phyloP scores from a whole-genome alignment of 1,140 invertebrate genomes.

The Proctacanthus coquilletti region DNA sequence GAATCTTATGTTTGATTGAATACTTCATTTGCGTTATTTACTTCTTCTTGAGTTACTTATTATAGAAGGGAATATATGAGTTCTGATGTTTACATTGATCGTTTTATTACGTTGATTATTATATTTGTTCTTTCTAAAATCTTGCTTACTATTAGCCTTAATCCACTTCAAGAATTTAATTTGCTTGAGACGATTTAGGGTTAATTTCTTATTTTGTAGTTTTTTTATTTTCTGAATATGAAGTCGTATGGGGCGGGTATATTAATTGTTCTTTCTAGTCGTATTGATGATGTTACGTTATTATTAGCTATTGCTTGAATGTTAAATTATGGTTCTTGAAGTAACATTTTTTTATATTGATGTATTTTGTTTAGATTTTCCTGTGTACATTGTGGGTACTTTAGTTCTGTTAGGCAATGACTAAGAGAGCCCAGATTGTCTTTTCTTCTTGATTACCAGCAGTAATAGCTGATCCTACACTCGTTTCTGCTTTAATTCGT shows the following conservation, averaged over 20 bases:
- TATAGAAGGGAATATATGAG: no score
- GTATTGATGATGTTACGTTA: constrained; percentile 40
- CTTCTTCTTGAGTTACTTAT: no score
- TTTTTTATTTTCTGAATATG: constrained; percentile 45
- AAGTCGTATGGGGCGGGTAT: constrained; percentile 43
- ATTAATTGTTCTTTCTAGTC: constrained; percentile 44
- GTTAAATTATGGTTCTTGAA: constrained; percentile 36
- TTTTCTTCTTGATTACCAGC: constrained; percentile 51
- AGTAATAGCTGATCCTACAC: constrained; percentile 54
- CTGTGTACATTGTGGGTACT: constrained; percentile 31
- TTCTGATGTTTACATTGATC: no score
- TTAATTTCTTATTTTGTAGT: constrained; percentile 53
- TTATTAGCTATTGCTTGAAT: constrained; percentile 40
- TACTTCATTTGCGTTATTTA: no score
- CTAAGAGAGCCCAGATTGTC: constrained; percentile 57
- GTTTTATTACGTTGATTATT: no score
- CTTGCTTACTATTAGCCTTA: background rate
- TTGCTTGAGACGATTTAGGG: no score
- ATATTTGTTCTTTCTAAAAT: no score
- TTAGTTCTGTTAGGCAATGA: constrained; percentile 40
- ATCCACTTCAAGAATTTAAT: no score
- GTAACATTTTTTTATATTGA: constrained; percentile 29
- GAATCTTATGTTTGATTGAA: no score
- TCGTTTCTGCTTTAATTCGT: constrained; percentile 57
- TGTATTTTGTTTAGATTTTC: background rate